These are phyloP conservation scores for Lasioglossum pauxillum DNA, from an alignment of 2,888 invertebrate genomes.

Conservation along the genomic window DNA sequence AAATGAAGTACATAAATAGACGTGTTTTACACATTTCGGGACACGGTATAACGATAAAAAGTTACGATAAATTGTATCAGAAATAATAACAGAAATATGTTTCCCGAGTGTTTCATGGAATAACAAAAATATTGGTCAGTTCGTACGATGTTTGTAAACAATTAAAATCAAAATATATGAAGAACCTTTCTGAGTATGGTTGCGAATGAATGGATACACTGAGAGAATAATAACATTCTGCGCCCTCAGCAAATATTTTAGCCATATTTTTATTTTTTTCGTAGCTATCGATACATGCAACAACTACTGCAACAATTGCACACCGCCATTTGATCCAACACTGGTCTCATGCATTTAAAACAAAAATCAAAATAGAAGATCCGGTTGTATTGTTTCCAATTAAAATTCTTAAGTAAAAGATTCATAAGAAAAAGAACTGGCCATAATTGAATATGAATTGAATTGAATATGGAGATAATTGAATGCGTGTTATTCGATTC, in stretches of 20 bases:
- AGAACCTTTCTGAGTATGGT: background rate
- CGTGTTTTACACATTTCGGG: background rate
- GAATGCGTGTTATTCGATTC: background rate
- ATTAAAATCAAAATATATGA: background rate
- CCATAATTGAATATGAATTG: background rate
- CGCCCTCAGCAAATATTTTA: background rate
- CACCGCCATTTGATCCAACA: too few species aligned
- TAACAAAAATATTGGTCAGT: background rate
- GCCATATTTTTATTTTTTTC: background rate
- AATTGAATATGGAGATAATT: background rate
- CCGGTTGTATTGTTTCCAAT: background rate
- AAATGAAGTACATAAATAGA: background rate
- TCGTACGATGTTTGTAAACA: background rate
- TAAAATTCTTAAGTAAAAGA: background rate
- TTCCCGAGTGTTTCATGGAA: background rate
- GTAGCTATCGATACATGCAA: too few species aligned
- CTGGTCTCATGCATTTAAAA: background rate
- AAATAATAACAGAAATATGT: background rate
- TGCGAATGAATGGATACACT: background rate
- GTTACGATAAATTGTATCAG: too few species aligned
- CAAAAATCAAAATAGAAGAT: background rate
- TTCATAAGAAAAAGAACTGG: background rate
- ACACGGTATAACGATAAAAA: background rate
- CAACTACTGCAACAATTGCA: background rate
- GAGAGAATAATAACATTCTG: background rate